Percentiles rank a stretch among this genome's conserved stretches.
Evolutionary conservation across 2,888 invertebrate species (phyloP).

Genomic region (Elegia similella): DNA sequence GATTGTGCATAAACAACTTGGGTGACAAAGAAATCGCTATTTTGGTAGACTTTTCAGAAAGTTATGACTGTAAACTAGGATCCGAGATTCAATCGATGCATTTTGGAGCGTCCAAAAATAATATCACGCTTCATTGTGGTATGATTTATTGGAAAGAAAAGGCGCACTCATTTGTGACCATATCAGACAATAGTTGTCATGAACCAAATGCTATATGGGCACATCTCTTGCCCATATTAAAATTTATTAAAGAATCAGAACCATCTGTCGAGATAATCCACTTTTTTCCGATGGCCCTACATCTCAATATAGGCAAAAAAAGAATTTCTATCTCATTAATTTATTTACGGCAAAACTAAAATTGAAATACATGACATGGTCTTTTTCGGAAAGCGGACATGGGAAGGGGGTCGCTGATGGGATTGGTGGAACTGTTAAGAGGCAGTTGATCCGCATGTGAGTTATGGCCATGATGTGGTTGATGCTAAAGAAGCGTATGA

Average conservation of each 20-base stretch:
- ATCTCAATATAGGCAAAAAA: slow-evolving; percentile 21
- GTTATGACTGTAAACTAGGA: slow-evolving; percentile 25
- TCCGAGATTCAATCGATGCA: slow-evolving; percentile 29
- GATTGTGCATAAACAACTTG: slow-evolving; percentile 20
- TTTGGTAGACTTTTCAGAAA: slow-evolving; percentile 30
- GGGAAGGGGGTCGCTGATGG: slow-evolving; percentile 31
- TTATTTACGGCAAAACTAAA: slow-evolving; percentile 21
- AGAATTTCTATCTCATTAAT: too few relatives aligned
- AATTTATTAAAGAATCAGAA: slow-evolving; percentile 16
- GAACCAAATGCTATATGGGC: too few relatives aligned
- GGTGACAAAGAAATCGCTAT: slow-evolving; percentile 23
- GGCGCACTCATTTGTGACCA: slow-evolving; percentile 26
- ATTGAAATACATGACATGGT: slow-evolving; percentile 25
- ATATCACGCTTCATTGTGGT: slow-evolving; percentile 24
- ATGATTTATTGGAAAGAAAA: slow-evolving; percentile 23
- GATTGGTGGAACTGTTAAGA: slow-evolving; percentile 24
- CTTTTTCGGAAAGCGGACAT: slow-evolving; percentile 26
- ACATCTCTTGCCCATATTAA: slow-evolving; percentile 17
- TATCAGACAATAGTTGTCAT: slow-evolving; percentile 24
- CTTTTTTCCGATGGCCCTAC: too few relatives aligned
- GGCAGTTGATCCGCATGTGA: not conserved
- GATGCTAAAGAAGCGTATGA: slow-evolving; percentile 16
- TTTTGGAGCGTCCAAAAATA: too few relatives aligned
- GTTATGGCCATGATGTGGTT: not conserved
- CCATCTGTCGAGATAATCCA: slow-evolving; percentile 13